Evolutionary conservation across 2,888 invertebrate species (phyloP).

Genomic region (Aethes cnicana): DNA sequence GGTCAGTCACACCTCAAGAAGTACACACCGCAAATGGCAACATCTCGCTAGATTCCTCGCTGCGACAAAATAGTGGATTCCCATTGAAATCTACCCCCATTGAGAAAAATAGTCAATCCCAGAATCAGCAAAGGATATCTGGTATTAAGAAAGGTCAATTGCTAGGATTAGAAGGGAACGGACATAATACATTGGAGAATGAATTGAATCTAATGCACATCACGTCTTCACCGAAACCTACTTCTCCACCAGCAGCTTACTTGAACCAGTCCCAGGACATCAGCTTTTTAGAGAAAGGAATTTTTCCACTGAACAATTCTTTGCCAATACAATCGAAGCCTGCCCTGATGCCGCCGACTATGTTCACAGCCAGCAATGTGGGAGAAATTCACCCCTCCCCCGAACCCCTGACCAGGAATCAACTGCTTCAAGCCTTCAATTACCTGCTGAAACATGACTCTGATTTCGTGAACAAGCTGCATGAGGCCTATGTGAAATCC

Average conservation of each 20-base stretch:
- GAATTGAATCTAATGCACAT: constrained; percentile 79
- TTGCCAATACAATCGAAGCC: constrained; percentile 83
- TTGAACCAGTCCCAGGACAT: constrained; percentile 76
- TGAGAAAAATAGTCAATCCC: constrained; percentile 51
- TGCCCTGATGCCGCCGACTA: constrained; percentile 92
- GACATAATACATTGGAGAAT: constrained; percentile 72
- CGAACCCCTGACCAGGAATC: constrained; percentile 92
- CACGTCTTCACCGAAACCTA: constrained; percentile 78
- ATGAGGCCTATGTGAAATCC: constrained; percentile 95
- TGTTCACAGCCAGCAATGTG: constrained; percentile 87
- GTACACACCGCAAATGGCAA: constrained; percentile 63
- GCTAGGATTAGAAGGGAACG: constrained; percentile 62
- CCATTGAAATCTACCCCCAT: constrained; percentile 69
- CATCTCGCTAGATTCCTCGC: constrained; percentile 53
- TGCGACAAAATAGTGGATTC: constrained; percentile 63
- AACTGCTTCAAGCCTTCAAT: constrained; percentile 93
- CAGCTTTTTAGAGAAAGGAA: constrained; percentile 44
- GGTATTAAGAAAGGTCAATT: constrained; percentile 57
- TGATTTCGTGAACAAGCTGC: constrained; percentile 93
- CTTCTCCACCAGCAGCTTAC: constrained; percentile 82
- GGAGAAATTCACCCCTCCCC: constrained; percentile 68
- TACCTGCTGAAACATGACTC: constrained; percentile 93
- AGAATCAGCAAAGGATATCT: constrained; percentile 62
- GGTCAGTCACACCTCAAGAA: constrained; percentile 88
- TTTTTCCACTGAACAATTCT: constrained; percentile 59